A percentile compares a stretch with the other conserved stretches of the same genome.
Evolutionary conservation across 1,140 invertebrate genomes (phyloP).

Genomic region (Ephestia elutella): DNA sequence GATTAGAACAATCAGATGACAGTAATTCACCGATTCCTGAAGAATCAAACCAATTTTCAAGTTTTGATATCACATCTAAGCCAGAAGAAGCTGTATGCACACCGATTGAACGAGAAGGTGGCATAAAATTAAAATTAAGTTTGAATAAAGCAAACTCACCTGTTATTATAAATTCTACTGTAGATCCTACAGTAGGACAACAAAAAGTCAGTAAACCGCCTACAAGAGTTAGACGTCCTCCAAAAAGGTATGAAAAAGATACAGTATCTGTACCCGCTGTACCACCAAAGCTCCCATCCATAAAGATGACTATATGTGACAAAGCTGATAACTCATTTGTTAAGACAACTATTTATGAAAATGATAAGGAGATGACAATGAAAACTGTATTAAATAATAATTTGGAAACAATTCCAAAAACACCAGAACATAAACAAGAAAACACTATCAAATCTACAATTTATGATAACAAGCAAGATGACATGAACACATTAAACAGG

Average conservation of each 20-base stretch:
- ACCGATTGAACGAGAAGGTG: slow-evolving; percentile 47
- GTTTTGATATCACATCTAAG: slow-evolving; percentile 15
- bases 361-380: slow-evolving; percentile 51
- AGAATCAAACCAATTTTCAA: slow-evolving; percentile 21
- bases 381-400: slow-evolving; percentile 63
- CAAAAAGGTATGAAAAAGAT: slow-evolving; percentile 68
- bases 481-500: slow-evolving; percentile 64
- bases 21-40: slow-evolving; percentile 42
- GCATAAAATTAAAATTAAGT: slow-evolving; percentile 66
- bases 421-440: slow-evolving; percentile 42
- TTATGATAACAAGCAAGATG: slow-evolving; percentile 65
- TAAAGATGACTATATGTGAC: slow-evolving; percentile 70
- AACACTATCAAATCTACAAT: slow-evolving; percentile 61
- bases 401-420: slow-evolving; percentile 32
- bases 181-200: slow-evolving; percentile 60
- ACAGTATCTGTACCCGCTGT: slow-evolving; percentile 22
- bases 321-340: slow-evolving; percentile 68
- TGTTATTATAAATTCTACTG: slow-evolving; percentile 68
- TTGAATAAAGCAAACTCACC: slow-evolving; percentile 66
- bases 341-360: slow-evolving; percentile 64
- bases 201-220: slow-evolving; percentile 61
- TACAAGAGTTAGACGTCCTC: slow-evolving; percentile 56
- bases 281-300: slow-evolving; percentile 46
- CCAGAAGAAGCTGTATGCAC: slow-evolving; percentile 27
- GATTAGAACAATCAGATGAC: slow-evolving; percentile 44